Base-by-base conservation (phyloP, 2,113 vertebrate genomes). In the Lophochroa leadbeateri region DNA sequence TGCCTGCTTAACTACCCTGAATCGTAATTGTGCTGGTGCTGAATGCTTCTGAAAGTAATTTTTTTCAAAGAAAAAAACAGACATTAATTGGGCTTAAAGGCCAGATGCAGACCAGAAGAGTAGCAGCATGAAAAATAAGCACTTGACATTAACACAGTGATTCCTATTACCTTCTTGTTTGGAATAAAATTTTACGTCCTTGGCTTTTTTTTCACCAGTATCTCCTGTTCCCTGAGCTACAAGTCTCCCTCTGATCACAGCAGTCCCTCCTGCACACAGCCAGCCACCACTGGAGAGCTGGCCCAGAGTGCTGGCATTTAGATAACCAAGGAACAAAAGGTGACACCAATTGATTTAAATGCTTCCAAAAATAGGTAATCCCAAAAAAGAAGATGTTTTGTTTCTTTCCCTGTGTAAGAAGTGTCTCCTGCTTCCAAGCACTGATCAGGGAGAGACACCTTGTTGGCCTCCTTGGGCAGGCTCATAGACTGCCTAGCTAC, bases 371-470 rank as follows among this genome's bases (percentile, higher is more conserved):
- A 19, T 7, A 71, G 4, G 3, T 19, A 67, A 17, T 35, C 23
- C 23, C 13, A 11, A 2, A n/a, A 70, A 37, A 49, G 10, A 55
- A 55, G 33, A n/a, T n/a, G 33, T n/a, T n/a, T 15, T n/a, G 21
- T 23, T 33, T 9, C 33, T 58, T 58, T n/a, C 13, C 33, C 57
- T 58, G 57, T n/a, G 33, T n/a, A 82, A 33, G 27, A 70, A 65
- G 11, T 0, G 0, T 15, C 19, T 71, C 37, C 37, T 78, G 55
- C 29, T 83, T 65, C 71, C 52, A 71, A 12, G 6, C 6, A 16
- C 28, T 35, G 28, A 17, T 17, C 0, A 1, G 44, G 8, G 5
- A 50, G 25, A 57, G 58, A 52, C 2, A 58, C 1, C 7, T 65
- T 8, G 0, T 9, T 39, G 43, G 33, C 19, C 8, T 50, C 11